phyloP scores from a whole-genome alignment of 2,797 vertebrate species.

The Harpagifer antarcticus region DNA sequence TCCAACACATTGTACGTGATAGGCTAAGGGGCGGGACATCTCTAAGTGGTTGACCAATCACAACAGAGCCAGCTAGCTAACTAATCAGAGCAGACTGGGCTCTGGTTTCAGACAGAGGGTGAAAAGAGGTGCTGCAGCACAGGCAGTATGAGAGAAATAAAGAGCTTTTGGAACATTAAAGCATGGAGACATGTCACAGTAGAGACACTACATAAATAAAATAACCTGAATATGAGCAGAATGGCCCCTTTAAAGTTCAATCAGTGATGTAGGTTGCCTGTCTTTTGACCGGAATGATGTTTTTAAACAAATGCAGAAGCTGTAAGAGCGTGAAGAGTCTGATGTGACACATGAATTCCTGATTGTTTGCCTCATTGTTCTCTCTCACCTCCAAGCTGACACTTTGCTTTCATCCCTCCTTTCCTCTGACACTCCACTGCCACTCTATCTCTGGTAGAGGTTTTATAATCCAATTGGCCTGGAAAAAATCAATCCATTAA shows the following conservation, averaged over 20 bases:
- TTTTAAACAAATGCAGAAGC: constrained; percentile 36
- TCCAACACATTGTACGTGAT: no score
- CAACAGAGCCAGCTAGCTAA: no score
- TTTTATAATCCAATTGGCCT: constrained; percentile 64
- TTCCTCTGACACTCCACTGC: constrained; percentile 23
- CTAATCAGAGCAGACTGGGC: no score
- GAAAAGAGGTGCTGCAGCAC: no score
- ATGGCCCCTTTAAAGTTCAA: constrained; percentile 20
- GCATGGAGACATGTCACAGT: no score
- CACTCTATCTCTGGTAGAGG: constrained; percentile 20
- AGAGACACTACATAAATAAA: no score
- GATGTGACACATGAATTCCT: constrained; percentile 24
- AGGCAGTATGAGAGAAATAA: no score
- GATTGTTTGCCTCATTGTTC: constrained; percentile 13
- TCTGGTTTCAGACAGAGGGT: no score
- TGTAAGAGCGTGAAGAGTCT: constrained; percentile 35
- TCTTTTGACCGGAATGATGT: constrained; percentile 30
- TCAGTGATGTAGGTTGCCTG: constrained; percentile 45
- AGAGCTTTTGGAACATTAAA: no score
- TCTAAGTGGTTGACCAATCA: no score
- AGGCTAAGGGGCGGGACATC: no score
- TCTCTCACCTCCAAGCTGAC: constrained; percentile 7
- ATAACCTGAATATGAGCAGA: no score
- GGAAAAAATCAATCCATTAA: constrained; percentile 69
- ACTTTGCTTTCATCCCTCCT: constrained; percentile 7